Evolutionary conservation across 2,797 vertebrate species (phyloP).

Genomic region (Brachymystax lenok): DNA sequence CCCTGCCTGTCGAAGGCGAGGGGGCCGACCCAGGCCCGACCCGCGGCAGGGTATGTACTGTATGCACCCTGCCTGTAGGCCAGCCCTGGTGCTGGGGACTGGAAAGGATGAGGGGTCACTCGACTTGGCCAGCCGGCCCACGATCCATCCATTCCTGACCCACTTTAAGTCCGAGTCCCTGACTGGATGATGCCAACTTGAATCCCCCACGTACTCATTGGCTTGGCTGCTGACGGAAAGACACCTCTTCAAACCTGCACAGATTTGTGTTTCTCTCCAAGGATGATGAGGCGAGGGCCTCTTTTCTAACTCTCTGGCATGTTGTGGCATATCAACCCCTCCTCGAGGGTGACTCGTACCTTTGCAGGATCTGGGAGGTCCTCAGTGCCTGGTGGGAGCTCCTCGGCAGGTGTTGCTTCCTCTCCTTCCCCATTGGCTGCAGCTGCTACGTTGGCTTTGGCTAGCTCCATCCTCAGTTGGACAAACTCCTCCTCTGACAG

Average conservation of each 20-base stretch:
- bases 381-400: constrained; percentile 87
- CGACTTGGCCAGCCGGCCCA: constrained; percentile 40
- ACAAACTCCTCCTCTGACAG: constrained; percentile 93
- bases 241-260: constrained; percentile 79
- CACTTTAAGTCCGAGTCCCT: constrained; percentile 69
- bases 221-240: constrained; percentile 80
- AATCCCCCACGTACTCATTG: constrained; percentile 74
- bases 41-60: constrained; percentile 53
- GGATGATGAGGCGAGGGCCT: constrained; percentile 59
- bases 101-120: constrained; percentile 58
- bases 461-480: constrained; percentile 88
- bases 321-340: constrained; percentile 27
- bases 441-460: constrained; percentile 75
- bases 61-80: constrained; percentile 71
- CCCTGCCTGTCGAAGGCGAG: constrained; percentile 57
- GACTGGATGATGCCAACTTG: constrained; percentile 77
- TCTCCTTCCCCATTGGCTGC: constrained; percentile 75
- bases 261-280: constrained; percentile 60
- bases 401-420: constrained; percentile 58
- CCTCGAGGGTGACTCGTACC: constrained; percentile 67
- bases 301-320: constrained; percentile 49
- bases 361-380: constrained; percentile 96
- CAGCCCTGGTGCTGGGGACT: constrained; percentile 60
- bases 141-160: constrained; percentile 58
- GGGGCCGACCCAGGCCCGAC: background rate